Percentiles rank a stretch among this genome's conserved stretches.
These are phyloP conservation scores for Lamellibrachia columna DNA, from an alignment of 2,888 invertebrate genomes.

Conservation along the genomic window DNA sequence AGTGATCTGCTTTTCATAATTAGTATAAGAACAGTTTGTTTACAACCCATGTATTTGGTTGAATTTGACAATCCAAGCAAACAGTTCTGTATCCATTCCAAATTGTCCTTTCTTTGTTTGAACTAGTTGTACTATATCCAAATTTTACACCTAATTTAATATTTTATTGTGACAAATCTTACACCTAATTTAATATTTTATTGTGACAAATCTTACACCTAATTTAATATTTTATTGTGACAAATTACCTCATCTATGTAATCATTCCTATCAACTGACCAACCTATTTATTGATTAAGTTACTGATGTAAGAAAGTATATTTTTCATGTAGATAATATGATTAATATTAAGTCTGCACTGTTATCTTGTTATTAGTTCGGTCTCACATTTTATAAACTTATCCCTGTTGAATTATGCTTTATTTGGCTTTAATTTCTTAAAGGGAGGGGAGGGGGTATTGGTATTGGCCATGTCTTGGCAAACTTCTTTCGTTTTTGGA, in stretches of 20 bases:
- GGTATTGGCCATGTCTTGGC: too few relatives aligned
- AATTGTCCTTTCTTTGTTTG: not conserved
- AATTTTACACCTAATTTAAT: not conserved
- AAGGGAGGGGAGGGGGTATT: too few relatives aligned
- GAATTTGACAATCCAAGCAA: not conserved
- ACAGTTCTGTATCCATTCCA: not conserved
- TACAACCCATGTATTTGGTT: too few relatives aligned
- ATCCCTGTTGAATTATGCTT: not conserved
- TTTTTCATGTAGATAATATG: not conserved
- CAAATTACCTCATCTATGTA: not conserved
- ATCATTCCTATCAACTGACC: not conserved
- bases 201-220: not conserved
- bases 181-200: not conserved
- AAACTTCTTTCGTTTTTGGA: too few relatives aligned
- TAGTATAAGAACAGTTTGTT: too few relatives aligned
- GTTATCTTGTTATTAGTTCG: not conserved
- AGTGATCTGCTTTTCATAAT: too few relatives aligned
- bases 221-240: not conserved
- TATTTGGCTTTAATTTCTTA: not conserved
- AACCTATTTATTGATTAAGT: not conserved
- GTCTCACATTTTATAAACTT: not conserved
- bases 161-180: not conserved
- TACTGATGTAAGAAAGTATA: not conserved
- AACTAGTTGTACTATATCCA: not conserved
- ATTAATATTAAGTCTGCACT: not conserved